These are phyloP conservation scores for Nibea albiflora DNA, from an alignment of 2,113 vertebrate species.

Conservation along the genomic window DNA sequence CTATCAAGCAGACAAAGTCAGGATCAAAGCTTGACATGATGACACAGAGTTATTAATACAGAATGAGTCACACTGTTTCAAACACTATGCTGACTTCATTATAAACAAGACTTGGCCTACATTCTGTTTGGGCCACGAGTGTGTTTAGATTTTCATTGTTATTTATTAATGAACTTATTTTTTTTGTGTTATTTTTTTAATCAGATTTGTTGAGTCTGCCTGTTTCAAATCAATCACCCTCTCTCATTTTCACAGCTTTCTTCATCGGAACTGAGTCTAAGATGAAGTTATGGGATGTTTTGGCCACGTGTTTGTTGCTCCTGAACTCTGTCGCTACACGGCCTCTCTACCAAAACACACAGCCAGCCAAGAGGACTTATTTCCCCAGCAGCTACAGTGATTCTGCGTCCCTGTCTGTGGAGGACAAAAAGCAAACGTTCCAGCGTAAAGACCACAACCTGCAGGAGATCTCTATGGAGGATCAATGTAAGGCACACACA, in stretches of 20 bases:
- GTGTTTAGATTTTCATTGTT: not conserved
- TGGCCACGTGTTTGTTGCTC: conserved; percentile 98
- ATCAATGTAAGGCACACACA: conserved; percentile 79
- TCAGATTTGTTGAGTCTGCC: not conserved
- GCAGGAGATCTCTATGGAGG: conserved; percentile 79
- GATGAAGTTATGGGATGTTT: conserved; percentile 99
- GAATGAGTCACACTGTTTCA: conserved; percentile 62
- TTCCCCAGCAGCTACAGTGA: conserved; percentile 84
- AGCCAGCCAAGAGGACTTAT: conserved; percentile 85
- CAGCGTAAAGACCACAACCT: conserved; percentile 77
- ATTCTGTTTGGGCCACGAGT: not conserved
- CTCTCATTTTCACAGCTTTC: conserved; percentile 84
- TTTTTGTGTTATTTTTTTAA: not conserved
- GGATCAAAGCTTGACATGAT: conserved; percentile 63
- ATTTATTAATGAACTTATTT: not conserved
- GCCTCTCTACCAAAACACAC: conserved; percentile 89
- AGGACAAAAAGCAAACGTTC: conserved; percentile 76
- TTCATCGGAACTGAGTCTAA: conserved; percentile 96
- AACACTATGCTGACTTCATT: conserved; percentile 53
- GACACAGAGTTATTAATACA: conserved; percentile 72
- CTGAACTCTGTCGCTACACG: conserved; percentile 92
- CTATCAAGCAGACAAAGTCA: conserved; percentile 20
- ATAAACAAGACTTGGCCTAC: conserved; percentile 37
- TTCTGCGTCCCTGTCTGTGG: conserved; percentile 81
- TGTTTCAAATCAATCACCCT: conserved; percentile 3